Base-by-base conservation (phyloP, 92 coral and sea anemone genomes). In the Heliopora coerulea region DNA sequence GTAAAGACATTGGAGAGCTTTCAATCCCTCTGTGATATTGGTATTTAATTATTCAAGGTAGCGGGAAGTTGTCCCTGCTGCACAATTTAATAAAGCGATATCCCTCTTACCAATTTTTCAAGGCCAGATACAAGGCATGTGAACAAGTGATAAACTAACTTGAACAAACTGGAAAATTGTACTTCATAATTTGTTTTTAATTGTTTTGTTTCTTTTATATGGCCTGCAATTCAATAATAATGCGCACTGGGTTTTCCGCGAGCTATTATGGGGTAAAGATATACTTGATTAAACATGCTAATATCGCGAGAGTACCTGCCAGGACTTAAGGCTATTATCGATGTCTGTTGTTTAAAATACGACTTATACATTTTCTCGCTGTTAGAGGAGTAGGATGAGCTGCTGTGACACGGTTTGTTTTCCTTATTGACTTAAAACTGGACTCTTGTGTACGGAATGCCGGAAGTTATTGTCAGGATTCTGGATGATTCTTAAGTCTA, bases 241-340 rank as follows among this genome's bases (percentile, higher is more conserved):
- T n/a, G n/a, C n/a, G n/a, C n/a, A n/a, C n/a, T n/a, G n/a, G n/a
- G 63, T 70, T 42, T 61, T 34, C 26, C 27, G 67, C 35, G 48
- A 46, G 20, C 37, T 59, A 67, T 67, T 67, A 67, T 27, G 14
- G n/a, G 39, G 52, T 62, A 52, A 42, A 70, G 62, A 54, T 54
- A 70, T 70, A 70, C 77, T 70, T 70, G 63, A 70, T 70, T 70
- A 70, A 54, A 54, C 62, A 70, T 70, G 77, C 77, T 52, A 70
- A 70, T 70, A 26, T 54, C 26, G 17, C 37, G 39, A 31, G 42
- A 50, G 60, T 50, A 48, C 57, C 77, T 58, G 63, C 63, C 32
- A 54, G 32, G 33, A 52, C 31, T 33, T 17, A 21, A n/a, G n/a
- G 63, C 52, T 70, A 49, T 54, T 31, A 24, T 14, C 61, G 41